Conservation (phyloP, 2,113 vertebrate genomes). For the Amblyornis subalaris region DNA sequence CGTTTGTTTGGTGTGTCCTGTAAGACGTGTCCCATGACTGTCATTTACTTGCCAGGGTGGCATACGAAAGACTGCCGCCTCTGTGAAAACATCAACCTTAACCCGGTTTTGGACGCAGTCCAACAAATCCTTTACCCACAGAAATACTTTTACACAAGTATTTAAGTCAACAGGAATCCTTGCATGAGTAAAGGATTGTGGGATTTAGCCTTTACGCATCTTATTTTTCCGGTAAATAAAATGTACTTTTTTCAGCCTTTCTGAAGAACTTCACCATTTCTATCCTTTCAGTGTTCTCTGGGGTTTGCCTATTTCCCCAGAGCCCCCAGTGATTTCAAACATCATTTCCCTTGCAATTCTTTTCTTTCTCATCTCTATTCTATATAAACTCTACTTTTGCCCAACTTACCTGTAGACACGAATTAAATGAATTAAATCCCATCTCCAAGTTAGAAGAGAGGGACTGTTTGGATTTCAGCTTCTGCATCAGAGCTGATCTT, state of each 20-base stretch:
- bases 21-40: not conserved
- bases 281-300: not conserved
- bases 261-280: not conserved
- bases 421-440: not conserved
- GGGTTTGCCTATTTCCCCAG: not conserved
- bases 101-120: not conserved
- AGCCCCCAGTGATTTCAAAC: not conserved
- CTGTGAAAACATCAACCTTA: slow-evolving; percentile 25
- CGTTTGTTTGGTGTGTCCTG: not conserved
- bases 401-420: not conserved
- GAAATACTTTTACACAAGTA: slow-evolving; percentile 27
- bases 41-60: not conserved
- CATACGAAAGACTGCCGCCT: not conserved
- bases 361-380: not conserved
- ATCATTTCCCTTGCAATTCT: not conserved
- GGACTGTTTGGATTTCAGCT: not conserved
- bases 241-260: not conserved
- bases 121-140: slow-evolving; percentile 25
- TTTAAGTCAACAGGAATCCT: slow-evolving; percentile 38
- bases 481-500: not conserved
- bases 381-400: not conserved
- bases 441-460: not conserved
- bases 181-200: slow-evolving; percentile 16
- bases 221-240: slow-evolving; percentile 33
- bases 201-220: slow-evolving; percentile 13